Conservation (phyloP, 1,140 invertebrate genomes). For the Drosophila mauritiana region DNA sequence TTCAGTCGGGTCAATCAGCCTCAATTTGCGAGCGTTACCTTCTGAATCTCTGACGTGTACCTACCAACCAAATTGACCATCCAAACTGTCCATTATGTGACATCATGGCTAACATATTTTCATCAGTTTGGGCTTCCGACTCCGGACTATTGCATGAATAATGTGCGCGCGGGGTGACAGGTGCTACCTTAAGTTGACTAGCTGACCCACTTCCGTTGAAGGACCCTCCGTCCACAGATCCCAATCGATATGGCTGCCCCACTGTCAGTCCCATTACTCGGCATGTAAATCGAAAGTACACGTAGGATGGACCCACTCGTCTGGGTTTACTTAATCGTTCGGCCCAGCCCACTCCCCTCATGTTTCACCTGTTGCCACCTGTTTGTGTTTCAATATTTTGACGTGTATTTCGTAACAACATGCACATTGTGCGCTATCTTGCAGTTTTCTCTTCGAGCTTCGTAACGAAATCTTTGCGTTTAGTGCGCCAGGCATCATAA, state of each 20-base stretch:
- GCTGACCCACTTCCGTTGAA: conserved; percentile 24
- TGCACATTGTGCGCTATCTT: conserved; percentile 46
- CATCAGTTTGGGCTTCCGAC: neutral
- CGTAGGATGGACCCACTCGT: conserved; percentile 12
- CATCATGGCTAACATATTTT: conserved; percentile 7
- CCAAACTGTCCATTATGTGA: conserved; percentile 17
- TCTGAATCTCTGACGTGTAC: conserved; percentile 38
- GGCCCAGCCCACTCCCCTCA: neutral
- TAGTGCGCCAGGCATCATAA: conserved; percentile 11
- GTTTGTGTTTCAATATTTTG: conserved; percentile 42
- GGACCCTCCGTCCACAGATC: conserved; percentile 28
- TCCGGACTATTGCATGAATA: neutral
- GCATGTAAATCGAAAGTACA: conserved; percentile 11
- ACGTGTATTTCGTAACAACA: conserved; percentile 57
- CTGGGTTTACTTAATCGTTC: conserved; percentile 5
- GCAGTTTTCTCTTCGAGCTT: conserved; percentile 8
- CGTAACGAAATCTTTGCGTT: conserved; percentile 13
- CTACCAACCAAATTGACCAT: neutral
- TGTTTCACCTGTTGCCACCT: conserved; percentile 11
- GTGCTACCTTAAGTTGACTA: neutral
- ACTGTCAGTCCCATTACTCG: conserved; percentile 14
- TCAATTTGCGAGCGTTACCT: conserved; percentile 7
- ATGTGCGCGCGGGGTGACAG: no score
- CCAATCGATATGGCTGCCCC: conserved; percentile 57
- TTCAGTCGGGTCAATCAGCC: conserved; percentile 17